Evolutionary conservation across 1,140 invertebrate species (phyloP), one percentile per base, ranked within the genome.

Genomic region (Trichoplusia ni): DNA sequence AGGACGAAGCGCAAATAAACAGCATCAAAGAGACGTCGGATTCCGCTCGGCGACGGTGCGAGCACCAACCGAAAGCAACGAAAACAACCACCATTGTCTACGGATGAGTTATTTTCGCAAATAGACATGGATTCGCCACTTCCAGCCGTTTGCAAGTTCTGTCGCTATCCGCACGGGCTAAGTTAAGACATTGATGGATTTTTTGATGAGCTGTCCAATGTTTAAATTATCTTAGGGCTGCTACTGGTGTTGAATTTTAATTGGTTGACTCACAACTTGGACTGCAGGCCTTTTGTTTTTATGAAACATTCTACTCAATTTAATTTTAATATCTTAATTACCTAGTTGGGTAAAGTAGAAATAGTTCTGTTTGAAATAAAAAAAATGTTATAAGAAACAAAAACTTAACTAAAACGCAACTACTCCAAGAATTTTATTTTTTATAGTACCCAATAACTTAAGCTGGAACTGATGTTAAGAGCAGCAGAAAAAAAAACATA

Each of bases 1-100:
- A 88, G 84, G 85, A 88, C 82, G 77, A 88, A 77, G 82, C 80
- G 84, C 86, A 90, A 89, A 90, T 90, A 90, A 90, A 90, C 82
- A 85, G 82, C 86, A 85, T 90, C 87, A 90, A 90, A 90, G 83
- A 84, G 73, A 86, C 69, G 72, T 74, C 73, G 80, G 84, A 89
- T 81, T 85, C 82, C 84, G 72, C 59, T 64, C 72, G 66, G 49
- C 75, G 69, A 35, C 70, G 64, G 73, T 73, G 64, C 72, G 67
- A 67, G 67, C 64, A 66, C 67, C 67, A 66, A 44, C 54, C 73
- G 62, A 81, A 81, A 70, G 70, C 67, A 76, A 85, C 77, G 62
- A 84, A 86, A 86, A 88, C 82, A 79, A 82, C 75, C 63, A 67
- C 83, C 82, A 87, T 90, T 90, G 85, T 90, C 85, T 90, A 82